phyloP scores from a whole-genome alignment of 2,888 invertebrate species.

The Pecten maximus region DNA sequence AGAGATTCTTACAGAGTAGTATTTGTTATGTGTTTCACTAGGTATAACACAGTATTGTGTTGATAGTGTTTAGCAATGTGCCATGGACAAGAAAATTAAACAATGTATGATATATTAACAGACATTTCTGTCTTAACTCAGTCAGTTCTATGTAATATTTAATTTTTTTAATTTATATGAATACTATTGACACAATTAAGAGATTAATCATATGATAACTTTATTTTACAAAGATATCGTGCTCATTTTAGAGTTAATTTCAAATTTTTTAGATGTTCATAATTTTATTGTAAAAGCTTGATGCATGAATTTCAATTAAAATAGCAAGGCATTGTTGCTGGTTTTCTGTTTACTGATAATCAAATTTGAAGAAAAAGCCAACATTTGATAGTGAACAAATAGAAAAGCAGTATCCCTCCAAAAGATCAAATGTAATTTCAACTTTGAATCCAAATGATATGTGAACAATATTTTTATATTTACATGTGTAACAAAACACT shows the following conservation, averaged over 20 bases:
- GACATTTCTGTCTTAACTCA: background rate
- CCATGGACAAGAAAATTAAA: slow-evolving; percentile 2
- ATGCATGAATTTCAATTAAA: too few species aligned
- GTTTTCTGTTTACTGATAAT: background rate
- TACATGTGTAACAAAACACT: too few species aligned
- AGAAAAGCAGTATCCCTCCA: background rate
- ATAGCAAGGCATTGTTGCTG: background rate
- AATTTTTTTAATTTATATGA: background rate
- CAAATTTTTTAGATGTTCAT: background rate
- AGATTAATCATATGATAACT: background rate
- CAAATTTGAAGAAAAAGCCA: background rate
- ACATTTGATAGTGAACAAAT: background rate
- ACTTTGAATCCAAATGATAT: background rate
- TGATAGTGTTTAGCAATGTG: background rate
- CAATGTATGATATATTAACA: background rate
- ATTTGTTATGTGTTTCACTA: background rate
- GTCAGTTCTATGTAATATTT: background rate
- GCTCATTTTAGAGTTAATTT: background rate
- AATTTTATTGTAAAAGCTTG: background rate
- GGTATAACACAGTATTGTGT: background rate
- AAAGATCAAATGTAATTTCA: background rate
- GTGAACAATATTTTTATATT: background rate
- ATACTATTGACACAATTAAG: background rate
- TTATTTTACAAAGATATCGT: background rate
- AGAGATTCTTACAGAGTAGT: background rate